phyloP scores from a whole-genome alignment of 2,797 vertebrate species.

The Pachyuromys duprasi region DNA sequence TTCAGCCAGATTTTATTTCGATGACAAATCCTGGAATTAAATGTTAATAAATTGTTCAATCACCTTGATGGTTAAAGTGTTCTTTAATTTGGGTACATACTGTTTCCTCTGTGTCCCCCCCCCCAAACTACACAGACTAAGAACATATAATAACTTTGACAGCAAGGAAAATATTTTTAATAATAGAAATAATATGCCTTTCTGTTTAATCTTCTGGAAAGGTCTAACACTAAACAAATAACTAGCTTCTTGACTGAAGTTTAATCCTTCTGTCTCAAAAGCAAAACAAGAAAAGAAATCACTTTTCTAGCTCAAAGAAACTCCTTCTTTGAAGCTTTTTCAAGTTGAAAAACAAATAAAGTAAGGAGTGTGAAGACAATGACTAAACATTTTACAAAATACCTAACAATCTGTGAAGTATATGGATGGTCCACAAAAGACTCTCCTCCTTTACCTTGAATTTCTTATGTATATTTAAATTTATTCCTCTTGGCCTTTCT shows the following conservation, averaged over 20 bases:
- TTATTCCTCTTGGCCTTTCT: neutral
- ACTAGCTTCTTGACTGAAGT: neutral
- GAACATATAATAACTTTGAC: no score
- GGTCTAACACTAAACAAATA: neutral
- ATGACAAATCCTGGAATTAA: neutral
- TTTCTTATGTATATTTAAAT: neutral
- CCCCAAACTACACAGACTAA: neutral
- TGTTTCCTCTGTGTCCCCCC: neutral
- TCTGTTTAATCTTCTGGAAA: neutral
- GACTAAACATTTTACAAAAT: neutral
- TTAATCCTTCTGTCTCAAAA: slow-evolving; percentile 7
- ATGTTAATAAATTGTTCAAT: neutral
- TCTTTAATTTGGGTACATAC: neutral
- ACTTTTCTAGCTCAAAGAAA: neutral
- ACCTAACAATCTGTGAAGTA: neutral
- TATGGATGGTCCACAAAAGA: slow-evolving; percentile 30
- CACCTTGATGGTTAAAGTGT: neutral
- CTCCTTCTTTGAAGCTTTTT: no score
- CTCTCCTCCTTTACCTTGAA: neutral
- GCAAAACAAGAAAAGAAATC: slow-evolving; percentile 9
- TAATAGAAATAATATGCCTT: slow-evolving; percentile 5
- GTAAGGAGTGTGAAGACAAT: neutral
- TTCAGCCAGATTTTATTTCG: neutral
- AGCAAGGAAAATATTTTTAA: slow-evolving; percentile 1
- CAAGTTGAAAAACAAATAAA: neutral